Percentiles rank a stretch among this genome's conserved stretches.
phyloP scores from a whole-genome alignment of 2,797 vertebrate species.

The Periparus ater region DNA sequence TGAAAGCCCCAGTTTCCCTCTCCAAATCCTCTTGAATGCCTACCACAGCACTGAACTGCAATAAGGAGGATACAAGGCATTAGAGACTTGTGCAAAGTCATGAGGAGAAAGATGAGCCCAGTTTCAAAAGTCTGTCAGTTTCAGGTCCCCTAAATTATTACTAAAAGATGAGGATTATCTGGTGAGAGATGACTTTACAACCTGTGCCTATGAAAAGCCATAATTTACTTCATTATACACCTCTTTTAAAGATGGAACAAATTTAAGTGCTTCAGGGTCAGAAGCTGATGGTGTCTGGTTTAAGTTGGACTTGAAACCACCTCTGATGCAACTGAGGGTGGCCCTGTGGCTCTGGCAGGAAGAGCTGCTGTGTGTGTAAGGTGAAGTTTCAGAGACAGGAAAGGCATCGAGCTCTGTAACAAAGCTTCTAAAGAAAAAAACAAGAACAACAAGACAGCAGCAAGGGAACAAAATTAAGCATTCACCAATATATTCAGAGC shows the following conservation, averaged over 20 bases:
- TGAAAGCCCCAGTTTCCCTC: neutral
- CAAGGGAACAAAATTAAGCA: neutral
- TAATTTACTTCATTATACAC: neutral
- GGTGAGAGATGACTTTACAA: neutral
- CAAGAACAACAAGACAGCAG: neutral
- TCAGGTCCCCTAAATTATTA: neutral
- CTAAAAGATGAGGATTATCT: accelerated
- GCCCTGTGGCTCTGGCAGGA: neutral
- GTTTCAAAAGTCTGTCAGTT: neutral
- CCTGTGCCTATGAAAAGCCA: neutral
- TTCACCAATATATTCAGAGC: neutral
- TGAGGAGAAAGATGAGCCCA: neutral
- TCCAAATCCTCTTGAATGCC: neutral
- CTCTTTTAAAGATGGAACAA: neutral
- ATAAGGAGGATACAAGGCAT: neutral
- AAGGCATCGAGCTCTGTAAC: neutral
- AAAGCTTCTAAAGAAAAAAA: neutral
- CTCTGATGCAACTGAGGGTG: neutral
- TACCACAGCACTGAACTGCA: neutral
- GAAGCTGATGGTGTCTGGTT: neutral
- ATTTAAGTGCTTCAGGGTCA: neutral
- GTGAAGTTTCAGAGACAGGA: neutral
- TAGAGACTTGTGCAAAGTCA: neutral
- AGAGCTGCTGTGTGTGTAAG: neutral
- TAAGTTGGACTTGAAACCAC: neutral